phyloP scores from a whole-genome alignment of 2,113 vertebrate species.

The Oreocharis arfaki region DNA sequence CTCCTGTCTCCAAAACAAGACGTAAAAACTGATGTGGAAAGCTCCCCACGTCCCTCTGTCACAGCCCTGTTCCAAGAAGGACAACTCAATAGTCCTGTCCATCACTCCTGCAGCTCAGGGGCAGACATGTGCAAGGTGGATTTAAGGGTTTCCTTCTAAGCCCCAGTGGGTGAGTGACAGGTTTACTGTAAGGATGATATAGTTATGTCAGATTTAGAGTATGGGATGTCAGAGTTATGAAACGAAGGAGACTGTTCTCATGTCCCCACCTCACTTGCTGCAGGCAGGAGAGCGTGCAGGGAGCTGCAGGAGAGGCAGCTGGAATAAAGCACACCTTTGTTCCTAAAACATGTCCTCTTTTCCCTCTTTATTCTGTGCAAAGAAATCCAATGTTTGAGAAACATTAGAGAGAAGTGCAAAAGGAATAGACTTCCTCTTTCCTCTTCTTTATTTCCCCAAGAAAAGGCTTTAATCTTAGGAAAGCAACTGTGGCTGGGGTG shows the following conservation, averaged over 20 bases:
- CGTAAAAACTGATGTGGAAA: not conserved
- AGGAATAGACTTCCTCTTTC: not conserved
- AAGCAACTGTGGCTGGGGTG: not conserved
- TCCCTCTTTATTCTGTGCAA: not conserved
- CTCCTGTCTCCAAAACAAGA: not conserved
- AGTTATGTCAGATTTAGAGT: constrained; percentile 11
- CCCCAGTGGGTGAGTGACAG: constrained; percentile 8
- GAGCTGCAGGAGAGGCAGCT: not conserved
- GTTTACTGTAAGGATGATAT: not conserved
- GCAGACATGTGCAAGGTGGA: not conserved
- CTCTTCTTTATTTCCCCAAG: not conserved
- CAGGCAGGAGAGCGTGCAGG: not conserved
- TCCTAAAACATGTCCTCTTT: not conserved
- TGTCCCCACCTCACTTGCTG: not conserved
- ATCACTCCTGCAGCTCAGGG: not conserved
- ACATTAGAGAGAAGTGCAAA: not conserved
- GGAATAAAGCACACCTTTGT: not conserved
- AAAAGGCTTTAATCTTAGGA: not conserved
- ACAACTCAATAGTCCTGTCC: not conserved
- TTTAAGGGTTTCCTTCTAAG: constrained; percentile 19
- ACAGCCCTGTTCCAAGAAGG: not conserved
- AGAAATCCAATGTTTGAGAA: not conserved
- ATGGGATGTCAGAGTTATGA: not conserved
- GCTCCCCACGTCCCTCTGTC: not conserved
- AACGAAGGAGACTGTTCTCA: not conserved